Evolutionary conservation across 1,140 invertebrate species (phyloP), one percentile per base, ranked within the genome.

Genomic region (Solen grandis): DNA sequence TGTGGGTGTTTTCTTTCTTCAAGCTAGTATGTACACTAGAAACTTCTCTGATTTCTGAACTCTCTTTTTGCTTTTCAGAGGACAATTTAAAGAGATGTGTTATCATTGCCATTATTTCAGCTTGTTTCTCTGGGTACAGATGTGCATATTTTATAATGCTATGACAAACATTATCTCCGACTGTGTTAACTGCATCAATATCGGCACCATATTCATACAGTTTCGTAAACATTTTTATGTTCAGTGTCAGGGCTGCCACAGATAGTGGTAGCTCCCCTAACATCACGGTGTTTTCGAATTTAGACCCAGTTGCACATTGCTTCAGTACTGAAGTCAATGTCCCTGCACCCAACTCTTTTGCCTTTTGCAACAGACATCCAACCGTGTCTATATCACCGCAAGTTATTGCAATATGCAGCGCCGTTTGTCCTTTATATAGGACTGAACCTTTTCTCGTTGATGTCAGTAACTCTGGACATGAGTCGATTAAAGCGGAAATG

Each of bases 281-380:
- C 87, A 88, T 87, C 3, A 87, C 85, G 2, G 87, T 87, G 35
- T 86, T 84, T 1, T 54, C 70, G 66, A 88, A 88, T 14, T 80
- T 66, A 1, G 52, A 33, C 13, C 87, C 87, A 10, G 80, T 85
- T 0, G 87, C 87, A 25, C 52, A 59, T 22, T 38, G 79, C 22
- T 59, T 25, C 0, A 86, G 4, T 13, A 54, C 16, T 29, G 54
- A 16, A 25, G 35, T 63, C 14, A 50, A 19, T 14, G 31, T 14
- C 13, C 25, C n/a, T 29, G 66, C 59, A 25, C 50, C 29, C 14
- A 55, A 50, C 0, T 46, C 14, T 10, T 68, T 22, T 69, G n/a
- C 62, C 22, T 78, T 55, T n/a, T 27, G 14, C 16, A 88, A 60
- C 54, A 88, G 55, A 2, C 41, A 41, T n/a, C 73, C 52, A 2